Percentiles rank a stretch among this genome's conserved stretches.
Evolutionary conservation across 1,140 invertebrate species (phyloP).

Genomic region (Araneus ventricosus): DNA sequence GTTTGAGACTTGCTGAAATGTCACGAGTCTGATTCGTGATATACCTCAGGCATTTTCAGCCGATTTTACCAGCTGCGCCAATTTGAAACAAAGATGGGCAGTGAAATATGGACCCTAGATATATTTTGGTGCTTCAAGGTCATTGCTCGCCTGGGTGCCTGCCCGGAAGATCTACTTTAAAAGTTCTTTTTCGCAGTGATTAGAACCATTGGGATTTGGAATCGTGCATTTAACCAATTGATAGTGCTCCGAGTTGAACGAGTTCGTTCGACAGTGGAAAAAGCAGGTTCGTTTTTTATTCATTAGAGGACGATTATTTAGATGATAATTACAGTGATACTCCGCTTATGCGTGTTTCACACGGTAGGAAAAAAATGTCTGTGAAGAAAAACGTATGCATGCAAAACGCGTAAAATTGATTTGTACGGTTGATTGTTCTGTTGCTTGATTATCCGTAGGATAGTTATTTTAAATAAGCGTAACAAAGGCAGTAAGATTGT

Average conservation of each 20-base stretch:
- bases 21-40: slow-evolving; percentile 55
- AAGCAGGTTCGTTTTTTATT: slow-evolving; percentile 1
- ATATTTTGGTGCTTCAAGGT: slow-evolving; percentile 7
- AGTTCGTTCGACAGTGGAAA: background rate
- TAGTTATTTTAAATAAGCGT: background rate
- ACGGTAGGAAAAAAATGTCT: background rate
- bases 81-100: slow-evolving; percentile 32
- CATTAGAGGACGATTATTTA: background rate
- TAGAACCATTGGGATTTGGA: background rate
- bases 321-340: slow-evolving; percentile 2
- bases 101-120: slow-evolving; percentile 36
- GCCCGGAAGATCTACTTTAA: slow-evolving; percentile 4
- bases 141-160: slow-evolving; percentile 5
- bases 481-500: background rate
- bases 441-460: background rate
- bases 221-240: slow-evolving; percentile 19
- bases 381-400: background rate
- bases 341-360: slow-evolving; percentile 15
- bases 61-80: slow-evolving; percentile 33
- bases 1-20: slow-evolving; percentile 34
- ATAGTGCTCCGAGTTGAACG: background rate
- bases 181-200: background rate
- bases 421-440: background rate
- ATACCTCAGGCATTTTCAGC: slow-evolving; percentile 9
- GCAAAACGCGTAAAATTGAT: background rate